Evolutionary conservation across 1,140 invertebrate species (phyloP).

Genomic region (Xylocopa sonorina): DNA sequence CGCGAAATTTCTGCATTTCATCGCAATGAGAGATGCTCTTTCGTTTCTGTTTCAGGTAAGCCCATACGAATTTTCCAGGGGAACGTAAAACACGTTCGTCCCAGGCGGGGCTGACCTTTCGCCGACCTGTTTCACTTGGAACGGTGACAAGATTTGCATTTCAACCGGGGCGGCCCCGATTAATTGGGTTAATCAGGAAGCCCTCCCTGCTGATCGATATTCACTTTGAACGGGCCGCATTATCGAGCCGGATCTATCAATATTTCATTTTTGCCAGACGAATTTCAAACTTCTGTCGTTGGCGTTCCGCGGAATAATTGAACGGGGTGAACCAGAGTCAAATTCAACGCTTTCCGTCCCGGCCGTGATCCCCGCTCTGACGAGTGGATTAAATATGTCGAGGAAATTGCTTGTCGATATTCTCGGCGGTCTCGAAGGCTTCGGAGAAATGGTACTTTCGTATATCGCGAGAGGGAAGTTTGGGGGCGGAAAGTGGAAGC

Average conservation of each 20-base stretch:
- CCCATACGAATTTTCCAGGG: background rate
- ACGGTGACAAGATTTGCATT: constrained; percentile 43
- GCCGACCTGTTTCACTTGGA: constrained; percentile 43
- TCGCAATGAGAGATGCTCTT: no score
- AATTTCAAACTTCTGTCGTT: background rate
- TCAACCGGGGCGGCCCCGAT: constrained; percentile 1
- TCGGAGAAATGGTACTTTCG: background rate
- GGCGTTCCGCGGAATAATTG: constrained; percentile 17
- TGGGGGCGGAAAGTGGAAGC: background rate
- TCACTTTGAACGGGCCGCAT: constrained; percentile 19
- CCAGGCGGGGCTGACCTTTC: constrained; percentile 32
- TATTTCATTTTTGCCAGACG: constrained; percentile 29
- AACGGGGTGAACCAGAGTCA: background rate
- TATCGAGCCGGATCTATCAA: constrained; percentile 31
- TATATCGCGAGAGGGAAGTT: background rate
- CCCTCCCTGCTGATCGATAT: constrained; percentile 33
- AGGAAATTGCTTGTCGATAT: constrained; percentile 1
- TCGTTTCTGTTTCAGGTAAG: constrained; percentile 63
- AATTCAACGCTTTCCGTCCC: background rate
- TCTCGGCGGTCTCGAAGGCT: background rate
- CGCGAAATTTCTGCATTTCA: no score
- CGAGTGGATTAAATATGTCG: background rate
- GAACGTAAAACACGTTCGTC: constrained; percentile 10
- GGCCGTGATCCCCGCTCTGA: background rate
- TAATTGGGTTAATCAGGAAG: constrained; percentile 51